Conservation (phyloP, 1,140 invertebrate species). For the Ceratosolen solmsi region DNA sequence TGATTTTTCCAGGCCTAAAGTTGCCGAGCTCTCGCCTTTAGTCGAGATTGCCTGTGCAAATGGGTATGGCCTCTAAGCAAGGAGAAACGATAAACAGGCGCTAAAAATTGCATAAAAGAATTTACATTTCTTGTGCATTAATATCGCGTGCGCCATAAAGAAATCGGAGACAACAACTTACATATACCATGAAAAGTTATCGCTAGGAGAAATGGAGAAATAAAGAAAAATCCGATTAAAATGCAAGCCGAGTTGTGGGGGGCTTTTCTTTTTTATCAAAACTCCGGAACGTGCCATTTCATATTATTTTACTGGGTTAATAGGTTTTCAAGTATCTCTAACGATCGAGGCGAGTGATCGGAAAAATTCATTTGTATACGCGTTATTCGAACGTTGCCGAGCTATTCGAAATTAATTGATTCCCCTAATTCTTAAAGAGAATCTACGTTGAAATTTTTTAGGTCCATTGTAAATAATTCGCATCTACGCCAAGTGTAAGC, state of each 20-base stretch:
- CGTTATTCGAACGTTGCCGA: too few relatives aligned
- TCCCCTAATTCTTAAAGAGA: too few relatives aligned
- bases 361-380: too few relatives aligned
- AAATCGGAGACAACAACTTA: neutral
- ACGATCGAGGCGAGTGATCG: neutral
- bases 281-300: neutral
- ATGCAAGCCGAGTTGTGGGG: too few relatives aligned
- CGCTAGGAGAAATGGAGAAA: neutral
- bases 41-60: too few relatives aligned
- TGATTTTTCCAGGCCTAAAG: neutral
- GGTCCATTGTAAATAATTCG: too few relatives aligned
- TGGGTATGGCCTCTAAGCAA: too few relatives aligned
- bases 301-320: constrained; percentile 29
- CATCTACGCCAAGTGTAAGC: too few relatives aligned
- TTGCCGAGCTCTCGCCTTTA: too few relatives aligned
- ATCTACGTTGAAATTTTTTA: too few relatives aligned
- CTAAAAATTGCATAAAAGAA: neutral
- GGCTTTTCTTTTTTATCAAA: neutral
- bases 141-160: neutral
- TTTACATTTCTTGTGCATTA: neutral
- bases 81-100: too few relatives aligned
- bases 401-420: too few relatives aligned
- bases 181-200: neutral
- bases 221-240: neutral
- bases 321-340: neutral